Conservation (phyloP, 2,113 vertebrate genomes). For the Anoura caudifer region DNA sequence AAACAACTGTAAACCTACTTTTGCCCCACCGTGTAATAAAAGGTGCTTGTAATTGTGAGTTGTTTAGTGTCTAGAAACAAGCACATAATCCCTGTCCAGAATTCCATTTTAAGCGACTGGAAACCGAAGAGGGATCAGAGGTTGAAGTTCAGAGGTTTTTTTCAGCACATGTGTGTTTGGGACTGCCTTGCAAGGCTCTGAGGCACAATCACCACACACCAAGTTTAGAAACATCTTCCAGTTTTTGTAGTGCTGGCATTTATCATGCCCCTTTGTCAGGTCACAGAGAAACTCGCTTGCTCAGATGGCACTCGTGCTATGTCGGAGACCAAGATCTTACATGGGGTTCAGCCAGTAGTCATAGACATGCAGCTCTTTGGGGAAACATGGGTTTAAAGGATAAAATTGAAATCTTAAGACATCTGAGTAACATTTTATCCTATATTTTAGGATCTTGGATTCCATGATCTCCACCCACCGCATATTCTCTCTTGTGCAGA, state of each 20-base stretch:
- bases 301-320: neutral
- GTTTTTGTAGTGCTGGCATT: neutral
- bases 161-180: neutral
- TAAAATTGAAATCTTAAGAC: neutral
- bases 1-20: neutral
- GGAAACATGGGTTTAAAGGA: neutral
- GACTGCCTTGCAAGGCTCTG: neutral
- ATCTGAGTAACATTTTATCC: neutral
- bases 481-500: neutral
- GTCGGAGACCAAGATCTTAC: neutral
- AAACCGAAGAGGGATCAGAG: neutral
- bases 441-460: neutral
- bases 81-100: neutral
- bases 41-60: neutral
- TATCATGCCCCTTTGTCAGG: neutral
- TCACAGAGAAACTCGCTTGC: neutral
- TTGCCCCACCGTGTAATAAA: neutral
- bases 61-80: conserved; percentile 7
- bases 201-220: neutral
- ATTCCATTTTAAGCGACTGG: neutral
- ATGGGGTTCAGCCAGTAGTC: neutral
- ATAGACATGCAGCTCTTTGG: neutral
- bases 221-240: neutral
- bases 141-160: neutral
- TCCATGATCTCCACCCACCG: neutral